Evolutionary conservation across 2,113 vertebrate genomes (phyloP).

Genomic region (Trochalopteron elliotii): DNA sequence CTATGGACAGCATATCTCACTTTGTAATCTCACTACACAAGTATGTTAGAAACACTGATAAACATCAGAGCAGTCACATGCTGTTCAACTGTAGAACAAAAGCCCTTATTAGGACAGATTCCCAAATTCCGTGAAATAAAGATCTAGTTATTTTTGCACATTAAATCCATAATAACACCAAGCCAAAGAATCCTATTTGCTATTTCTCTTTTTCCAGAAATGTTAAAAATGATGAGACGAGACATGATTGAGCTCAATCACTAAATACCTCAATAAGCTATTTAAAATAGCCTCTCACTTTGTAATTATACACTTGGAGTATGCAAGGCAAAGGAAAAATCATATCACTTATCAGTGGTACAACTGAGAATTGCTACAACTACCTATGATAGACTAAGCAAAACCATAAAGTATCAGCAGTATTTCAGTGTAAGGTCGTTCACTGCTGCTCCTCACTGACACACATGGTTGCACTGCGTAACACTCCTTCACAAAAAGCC

Average conservation of each 20-base stretch:
- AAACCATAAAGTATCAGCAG: background rate
- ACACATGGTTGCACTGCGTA: accelerated
- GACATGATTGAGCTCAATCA: background rate
- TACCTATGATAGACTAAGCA: background rate
- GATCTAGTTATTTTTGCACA: background rate
- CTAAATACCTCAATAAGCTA: background rate
- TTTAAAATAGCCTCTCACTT: background rate
- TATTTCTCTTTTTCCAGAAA: background rate
- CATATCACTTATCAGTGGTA: background rate
- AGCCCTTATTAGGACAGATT: background rate
- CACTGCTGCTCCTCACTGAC: background rate
- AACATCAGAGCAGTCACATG: background rate
- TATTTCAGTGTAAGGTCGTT: background rate
- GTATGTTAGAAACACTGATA: background rate
- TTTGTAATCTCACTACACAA: background rate
- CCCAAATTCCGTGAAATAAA: background rate
- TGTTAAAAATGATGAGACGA: background rate
- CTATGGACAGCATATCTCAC: background rate
- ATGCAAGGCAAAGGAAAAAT: background rate
- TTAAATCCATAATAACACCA: background rate
- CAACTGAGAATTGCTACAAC: background rate
- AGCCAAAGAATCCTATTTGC: background rate
- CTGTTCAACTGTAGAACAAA: background rate
- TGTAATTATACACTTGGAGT: background rate
- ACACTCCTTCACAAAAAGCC: background rate